Percentiles rank a stretch among this genome's conserved stretches.
Evolutionary conservation across 2,113 vertebrate genomes (phyloP).

Genomic region (Orycteropus afer): DNA sequence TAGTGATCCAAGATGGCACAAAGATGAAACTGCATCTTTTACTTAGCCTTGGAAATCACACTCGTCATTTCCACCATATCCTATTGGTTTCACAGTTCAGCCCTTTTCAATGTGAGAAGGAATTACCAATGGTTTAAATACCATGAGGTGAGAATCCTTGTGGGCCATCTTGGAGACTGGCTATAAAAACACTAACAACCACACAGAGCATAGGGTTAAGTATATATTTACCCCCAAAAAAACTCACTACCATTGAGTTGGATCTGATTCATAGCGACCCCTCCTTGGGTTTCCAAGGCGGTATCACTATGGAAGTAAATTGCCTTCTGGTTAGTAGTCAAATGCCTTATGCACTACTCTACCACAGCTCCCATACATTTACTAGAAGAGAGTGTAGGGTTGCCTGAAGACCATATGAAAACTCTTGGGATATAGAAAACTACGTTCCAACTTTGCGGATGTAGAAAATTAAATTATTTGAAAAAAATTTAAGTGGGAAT

Average conservation of each 20-base stretch:
- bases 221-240: too few species aligned
- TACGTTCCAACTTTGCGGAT: conserved; percentile 59
- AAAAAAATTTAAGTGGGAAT: conserved; percentile 28
- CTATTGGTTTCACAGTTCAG: neutral
- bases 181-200: neutral
- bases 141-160: neutral
- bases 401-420: conserved; percentile 69
- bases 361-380: too few species aligned
- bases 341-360: too few species aligned
- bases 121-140: neutral
- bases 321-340: too few species aligned
- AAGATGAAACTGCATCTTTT: neutral
- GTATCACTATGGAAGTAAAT: too few species aligned
- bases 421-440: conserved; percentile 75
- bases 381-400: conserved; percentile 61
- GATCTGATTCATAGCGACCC: too few species aligned
- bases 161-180: neutral
- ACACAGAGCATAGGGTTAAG: neutral
- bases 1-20: neutral
- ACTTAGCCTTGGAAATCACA: neutral
- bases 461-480: conserved; percentile 68
- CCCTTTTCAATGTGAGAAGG: neutral
- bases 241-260: too few species aligned
- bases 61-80: neutral
- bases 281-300: too few species aligned